Evolutionary conservation across 2,797 vertebrate genomes (phyloP).

Genomic region (Balearica regulorum): DNA sequence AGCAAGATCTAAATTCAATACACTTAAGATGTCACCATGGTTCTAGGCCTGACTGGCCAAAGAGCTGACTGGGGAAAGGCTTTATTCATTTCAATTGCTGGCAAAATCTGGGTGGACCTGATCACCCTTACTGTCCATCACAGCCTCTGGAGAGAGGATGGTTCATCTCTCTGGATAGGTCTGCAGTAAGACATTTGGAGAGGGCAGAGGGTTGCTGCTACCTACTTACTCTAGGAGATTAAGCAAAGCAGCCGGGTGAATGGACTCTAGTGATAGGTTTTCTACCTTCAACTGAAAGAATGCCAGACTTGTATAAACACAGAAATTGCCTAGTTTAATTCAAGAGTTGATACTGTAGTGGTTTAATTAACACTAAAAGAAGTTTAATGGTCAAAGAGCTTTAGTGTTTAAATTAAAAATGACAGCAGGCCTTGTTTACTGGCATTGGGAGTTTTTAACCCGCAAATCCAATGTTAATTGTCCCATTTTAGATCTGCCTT

Average conservation of each 20-base stretch:
- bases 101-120: neutral
- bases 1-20: slow-evolving; percentile 11
- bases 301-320: neutral
- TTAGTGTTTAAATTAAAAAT: neutral
- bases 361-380: neutral
- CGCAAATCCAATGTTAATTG: neutral
- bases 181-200: neutral
- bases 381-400: neutral
- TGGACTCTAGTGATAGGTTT: neutral
- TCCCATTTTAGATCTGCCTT: neutral
- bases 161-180: neutral
- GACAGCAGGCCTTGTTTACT: neutral
- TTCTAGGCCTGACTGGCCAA: neutral
- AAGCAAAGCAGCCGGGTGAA: neutral
- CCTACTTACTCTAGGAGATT: neutral
- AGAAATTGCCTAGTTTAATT: neutral
- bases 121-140: neutral
- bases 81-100: neutral
- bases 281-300: neutral
- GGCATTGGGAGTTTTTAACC: neutral
- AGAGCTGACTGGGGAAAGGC: neutral
- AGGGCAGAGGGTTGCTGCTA: neutral
- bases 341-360: neutral
- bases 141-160: neutral
- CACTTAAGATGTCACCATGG: slow-evolving; percentile 3